Conservation (phyloP, 2,888 invertebrate genomes). For the Tenthredo livida region DNA sequence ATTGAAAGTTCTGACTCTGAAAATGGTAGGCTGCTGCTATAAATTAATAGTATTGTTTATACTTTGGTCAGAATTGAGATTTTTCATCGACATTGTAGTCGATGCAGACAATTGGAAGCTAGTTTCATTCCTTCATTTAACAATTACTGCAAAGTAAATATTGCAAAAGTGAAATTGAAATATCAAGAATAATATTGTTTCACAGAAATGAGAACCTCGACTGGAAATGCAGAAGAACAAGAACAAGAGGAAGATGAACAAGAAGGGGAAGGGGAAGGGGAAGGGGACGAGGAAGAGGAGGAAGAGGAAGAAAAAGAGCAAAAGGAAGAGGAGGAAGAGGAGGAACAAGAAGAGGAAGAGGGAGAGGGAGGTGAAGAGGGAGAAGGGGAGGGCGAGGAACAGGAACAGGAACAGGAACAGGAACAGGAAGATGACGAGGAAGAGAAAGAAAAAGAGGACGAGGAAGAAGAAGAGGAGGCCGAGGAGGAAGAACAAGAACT, state of each 20-base stretch:
- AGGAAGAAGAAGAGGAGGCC: conserved; percentile 51
- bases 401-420: not conserved
- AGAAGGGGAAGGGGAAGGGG: conserved; percentile 41
- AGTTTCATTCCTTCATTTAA: not conserved
- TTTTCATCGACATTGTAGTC: not conserved
- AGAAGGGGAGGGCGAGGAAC: not conserved
- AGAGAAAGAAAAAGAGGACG: not conserved
- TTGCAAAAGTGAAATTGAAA: conserved; percentile 35
- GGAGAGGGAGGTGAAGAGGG: not conserved
- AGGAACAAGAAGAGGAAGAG: not conserved
- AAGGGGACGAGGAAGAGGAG: conserved; percentile 52
- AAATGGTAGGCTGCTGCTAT: conserved; percentile 51
- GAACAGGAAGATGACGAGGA: conserved; percentile 46
- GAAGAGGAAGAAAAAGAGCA: conserved; percentile 49
- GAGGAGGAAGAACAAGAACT: conserved; percentile 48
- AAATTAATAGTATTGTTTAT: not conserved
- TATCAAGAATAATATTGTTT: not conserved
- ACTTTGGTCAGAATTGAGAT: not conserved
- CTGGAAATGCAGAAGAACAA: conserved; percentile 28
- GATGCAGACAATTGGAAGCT: conserved; percentile 13
- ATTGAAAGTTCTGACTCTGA: conserved; percentile 59
- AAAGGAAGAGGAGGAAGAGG: conserved; percentile 38
- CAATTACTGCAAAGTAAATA: not conserved
- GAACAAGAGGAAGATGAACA: conserved; percentile 32
- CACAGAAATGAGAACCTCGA: conserved; percentile 2